Evolutionary conservation across 53 echinoderm and acorn worm genomes (phyloP).

Genomic region (Arbacia lixula): DNA sequence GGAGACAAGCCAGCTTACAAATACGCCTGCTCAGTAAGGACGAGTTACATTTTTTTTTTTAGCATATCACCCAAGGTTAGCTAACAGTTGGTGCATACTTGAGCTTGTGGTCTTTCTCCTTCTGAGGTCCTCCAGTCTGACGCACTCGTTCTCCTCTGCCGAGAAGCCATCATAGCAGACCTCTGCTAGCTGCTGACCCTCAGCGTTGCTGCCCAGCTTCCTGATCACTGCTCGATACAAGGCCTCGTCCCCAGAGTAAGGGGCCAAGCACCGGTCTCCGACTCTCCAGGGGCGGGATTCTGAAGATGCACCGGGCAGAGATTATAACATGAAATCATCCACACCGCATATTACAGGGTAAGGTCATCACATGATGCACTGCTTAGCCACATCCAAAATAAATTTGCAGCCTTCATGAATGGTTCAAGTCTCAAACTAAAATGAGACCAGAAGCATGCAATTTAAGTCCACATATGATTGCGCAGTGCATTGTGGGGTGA

Average conservation of each 20-base stretch:
- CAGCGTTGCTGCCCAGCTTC: conserved; percentile 19
- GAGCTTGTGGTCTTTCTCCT: too few species aligned
- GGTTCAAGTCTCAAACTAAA: not conserved
- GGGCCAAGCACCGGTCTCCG: conserved; percentile 81
- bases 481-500: not conserved
- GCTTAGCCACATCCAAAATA: too few species aligned
- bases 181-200: conserved; percentile 41
- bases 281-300: conserved; percentile 62
- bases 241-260: conserved; percentile 63
- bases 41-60: too few species aligned
- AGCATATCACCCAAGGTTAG: too few species aligned
- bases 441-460: not conserved
- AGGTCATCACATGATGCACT: not conserved
- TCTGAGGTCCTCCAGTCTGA: conserved; percentile 59
- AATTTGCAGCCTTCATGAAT: too few species aligned
- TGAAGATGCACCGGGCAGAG: too few species aligned
- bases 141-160: conserved; percentile 82
- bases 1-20: not conserved
- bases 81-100: too few species aligned
- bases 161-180: conserved; percentile 79
- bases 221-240: conserved; percentile 69
- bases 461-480: not conserved
- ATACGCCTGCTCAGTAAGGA: too few species aligned
- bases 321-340: not conserved
- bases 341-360: not conserved